Conservation (phyloP, 1,140 invertebrate genomes). For the Nixonia krombeini region DNA sequence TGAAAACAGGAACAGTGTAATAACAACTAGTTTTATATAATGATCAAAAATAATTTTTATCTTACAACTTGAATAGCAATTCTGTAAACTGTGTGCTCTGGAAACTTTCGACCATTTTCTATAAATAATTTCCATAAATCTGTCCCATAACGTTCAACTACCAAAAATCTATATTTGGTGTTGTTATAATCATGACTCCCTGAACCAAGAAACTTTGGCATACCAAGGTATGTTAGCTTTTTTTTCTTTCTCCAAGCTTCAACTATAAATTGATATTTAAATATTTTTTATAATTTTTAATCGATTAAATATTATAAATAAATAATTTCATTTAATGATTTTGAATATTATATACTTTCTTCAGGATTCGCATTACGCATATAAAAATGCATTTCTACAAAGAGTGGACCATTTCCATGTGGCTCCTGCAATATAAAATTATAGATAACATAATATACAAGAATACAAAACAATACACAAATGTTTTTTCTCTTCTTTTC, state of each 20-base stretch:
- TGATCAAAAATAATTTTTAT: too few species aligned
- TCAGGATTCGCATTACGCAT: slow-evolving; percentile 86
- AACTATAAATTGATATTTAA: slow-evolving; percentile 73
- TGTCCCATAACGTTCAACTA: slow-evolving; percentile 92
- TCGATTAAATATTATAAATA: too few species aligned
- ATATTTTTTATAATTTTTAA: too few species aligned
- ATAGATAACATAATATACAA: too few species aligned
- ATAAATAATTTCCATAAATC: slow-evolving; percentile 89
- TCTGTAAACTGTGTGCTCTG: slow-evolving; percentile 82
- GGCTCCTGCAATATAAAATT: slow-evolving; percentile 81
- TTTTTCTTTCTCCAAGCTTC: slow-evolving; percentile 81
- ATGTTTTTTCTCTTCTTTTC: slow-evolving; percentile 6
- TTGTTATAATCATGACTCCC: slow-evolving; percentile 85
- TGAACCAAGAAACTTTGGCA: slow-evolving; percentile 87
- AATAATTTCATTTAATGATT: not conserved
- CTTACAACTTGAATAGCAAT: slow-evolving; percentile 90
- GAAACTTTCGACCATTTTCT: slow-evolving; percentile 79
- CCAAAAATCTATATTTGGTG: slow-evolving; percentile 89
- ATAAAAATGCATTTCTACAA: slow-evolving; percentile 97
- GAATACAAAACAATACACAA: slow-evolving; percentile 1
- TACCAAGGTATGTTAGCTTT: slow-evolving; percentile 83
- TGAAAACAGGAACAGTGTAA: too few species aligned
- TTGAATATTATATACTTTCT: slow-evolving; percentile 76
- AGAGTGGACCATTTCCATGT: slow-evolving; percentile 92
- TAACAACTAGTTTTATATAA: too few species aligned